phyloP scores from a whole-genome alignment of 1,140 invertebrate species.

The Drosophila malerkotliana region DNA sequence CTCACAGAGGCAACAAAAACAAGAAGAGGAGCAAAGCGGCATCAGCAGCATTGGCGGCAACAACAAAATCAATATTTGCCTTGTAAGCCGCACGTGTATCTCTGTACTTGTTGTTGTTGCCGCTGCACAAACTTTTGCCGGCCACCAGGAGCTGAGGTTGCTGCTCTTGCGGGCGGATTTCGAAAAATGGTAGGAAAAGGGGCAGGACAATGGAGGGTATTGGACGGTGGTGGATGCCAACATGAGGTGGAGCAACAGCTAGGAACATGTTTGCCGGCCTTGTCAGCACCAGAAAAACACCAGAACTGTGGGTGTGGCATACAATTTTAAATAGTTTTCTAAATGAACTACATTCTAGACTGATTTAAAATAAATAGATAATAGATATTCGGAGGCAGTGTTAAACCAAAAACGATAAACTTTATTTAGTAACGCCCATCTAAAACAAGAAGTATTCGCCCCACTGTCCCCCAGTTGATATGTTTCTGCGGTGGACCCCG shows the following conservation, averaged over 20 bases:
- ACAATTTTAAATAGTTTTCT: too few relatives aligned
- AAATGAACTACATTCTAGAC: background rate
- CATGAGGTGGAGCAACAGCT: slow-evolving; percentile 41
- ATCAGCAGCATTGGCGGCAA: slow-evolving; percentile 36
- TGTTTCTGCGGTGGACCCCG: slow-evolving; percentile 15
- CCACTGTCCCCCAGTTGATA: slow-evolving; percentile 22
- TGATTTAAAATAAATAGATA: background rate
- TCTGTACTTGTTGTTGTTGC: slow-evolving; percentile 28
- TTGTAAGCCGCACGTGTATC: slow-evolving; percentile 78
- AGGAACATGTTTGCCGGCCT: slow-evolving; percentile 38
- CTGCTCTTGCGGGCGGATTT: slow-evolving; percentile 3
- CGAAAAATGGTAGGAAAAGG: background rate
- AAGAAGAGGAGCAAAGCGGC: slow-evolving; percentile 7
- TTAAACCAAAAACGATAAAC: background rate
- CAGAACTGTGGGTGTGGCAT: background rate
- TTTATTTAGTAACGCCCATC: background rate
- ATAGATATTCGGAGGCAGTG: background rate
- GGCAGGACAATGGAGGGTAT: background rate
- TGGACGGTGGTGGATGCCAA: slow-evolving; percentile 2
- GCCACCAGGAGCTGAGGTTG: slow-evolving; percentile 41
- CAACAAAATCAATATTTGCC: slow-evolving; percentile 78
- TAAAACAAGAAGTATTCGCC: background rate
- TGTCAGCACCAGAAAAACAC: slow-evolving; percentile 11
- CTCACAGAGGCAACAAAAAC: slow-evolving; percentile 12
- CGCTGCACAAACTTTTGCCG: slow-evolving; percentile 50